Conservation (phyloP, 2,888 invertebrate genomes). For the Mamestra brassicae region DNA sequence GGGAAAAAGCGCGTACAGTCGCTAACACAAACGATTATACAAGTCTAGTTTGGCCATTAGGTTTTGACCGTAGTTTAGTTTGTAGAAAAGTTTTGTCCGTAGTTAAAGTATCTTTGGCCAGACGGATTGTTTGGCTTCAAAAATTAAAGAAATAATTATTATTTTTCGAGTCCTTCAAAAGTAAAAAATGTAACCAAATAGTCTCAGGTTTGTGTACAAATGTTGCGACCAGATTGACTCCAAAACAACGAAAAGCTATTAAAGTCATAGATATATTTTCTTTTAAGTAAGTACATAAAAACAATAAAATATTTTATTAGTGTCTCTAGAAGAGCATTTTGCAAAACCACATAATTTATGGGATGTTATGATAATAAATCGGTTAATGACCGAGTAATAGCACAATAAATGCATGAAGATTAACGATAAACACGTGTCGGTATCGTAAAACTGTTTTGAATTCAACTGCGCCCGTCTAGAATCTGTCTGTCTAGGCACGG, state of each 20-base stretch:
- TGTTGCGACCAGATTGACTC: not conserved
- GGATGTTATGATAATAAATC: slow-evolving; percentile 56
- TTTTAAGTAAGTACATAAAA: slow-evolving; percentile 11
- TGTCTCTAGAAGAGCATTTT: slow-evolving; percentile 23
- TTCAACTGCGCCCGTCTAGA: slow-evolving; percentile 68
- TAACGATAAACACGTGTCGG: slow-evolving; percentile 61
- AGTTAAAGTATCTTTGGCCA: not conserved
- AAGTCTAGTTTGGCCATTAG: slow-evolving; percentile 32
- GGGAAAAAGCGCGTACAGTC: slow-evolving; percentile 59
- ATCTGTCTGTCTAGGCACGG: slow-evolving; percentile 69
- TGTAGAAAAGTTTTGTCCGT: no score
- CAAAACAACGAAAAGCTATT: not conserved
- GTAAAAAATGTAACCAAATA: not conserved
- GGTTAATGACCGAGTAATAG: slow-evolving; percentile 60
- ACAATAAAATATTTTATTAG: slow-evolving; percentile 24
- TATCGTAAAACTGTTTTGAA: slow-evolving; percentile 64
- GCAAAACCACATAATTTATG: slow-evolving; percentile 45
- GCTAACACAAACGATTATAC: slow-evolving; percentile 50
- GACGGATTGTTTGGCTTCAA: not conserved
- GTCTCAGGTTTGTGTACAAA: not conserved
- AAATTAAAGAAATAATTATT: no score
- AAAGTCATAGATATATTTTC: slow-evolving; percentile 17
- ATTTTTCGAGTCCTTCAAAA: no score
- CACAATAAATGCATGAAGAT: slow-evolving; percentile 58
- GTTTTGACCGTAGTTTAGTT: no score